Percentiles rank a stretch among this genome's conserved stretches.
These are phyloP conservation scores for Perithous albicinctus DNA, from an alignment of 2,888 invertebrate genomes.

Conservation along the genomic window DNA sequence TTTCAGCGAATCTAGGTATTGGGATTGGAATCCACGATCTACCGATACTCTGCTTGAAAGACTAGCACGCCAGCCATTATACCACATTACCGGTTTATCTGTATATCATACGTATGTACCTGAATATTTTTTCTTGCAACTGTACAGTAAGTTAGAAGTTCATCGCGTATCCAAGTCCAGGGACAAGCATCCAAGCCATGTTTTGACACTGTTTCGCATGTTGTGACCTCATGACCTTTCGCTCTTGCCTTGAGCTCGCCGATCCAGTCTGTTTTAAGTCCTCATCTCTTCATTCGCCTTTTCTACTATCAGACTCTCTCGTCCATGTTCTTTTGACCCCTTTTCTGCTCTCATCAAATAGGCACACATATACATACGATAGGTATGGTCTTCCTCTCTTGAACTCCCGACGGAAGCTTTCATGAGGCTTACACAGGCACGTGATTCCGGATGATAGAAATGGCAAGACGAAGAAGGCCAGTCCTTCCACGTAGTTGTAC, in stretches of 20 bases:
- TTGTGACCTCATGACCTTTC: slow-evolving; percentile 27
- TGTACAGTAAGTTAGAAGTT: neutral
- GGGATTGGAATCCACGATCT: too few species aligned
- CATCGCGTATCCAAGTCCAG: neutral
- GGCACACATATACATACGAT: slow-evolving; percentile 24
- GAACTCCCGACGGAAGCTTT: slow-evolving; percentile 38
- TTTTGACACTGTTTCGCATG: slow-evolving; percentile 78
- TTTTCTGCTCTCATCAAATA: slow-evolving; percentile 22
- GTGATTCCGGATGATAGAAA: slow-evolving; percentile 45
- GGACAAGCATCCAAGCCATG: slow-evolving; percentile 25
- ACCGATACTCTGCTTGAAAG: too few species aligned
- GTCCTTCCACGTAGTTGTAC: slow-evolving; percentile 32
- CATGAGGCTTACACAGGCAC: slow-evolving; percentile 33
- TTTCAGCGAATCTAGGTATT: too few species aligned
- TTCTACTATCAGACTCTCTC: slow-evolving; percentile 11
- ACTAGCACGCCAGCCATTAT: too few species aligned
- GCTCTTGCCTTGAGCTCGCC: slow-evolving; percentile 3
- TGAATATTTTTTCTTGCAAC: neutral
- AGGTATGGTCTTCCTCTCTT: slow-evolving; percentile 16
- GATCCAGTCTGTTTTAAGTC: slow-evolving; percentile 2
- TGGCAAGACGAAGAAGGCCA: neutral
- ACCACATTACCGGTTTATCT: neutral
- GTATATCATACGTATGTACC: neutral
- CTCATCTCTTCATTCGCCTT: slow-evolving; percentile 31
- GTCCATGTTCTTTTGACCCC: slow-evolving; percentile 43